Evolutionary conservation across 2,888 invertebrate species (phyloP), one percentile per base, ranked within the genome.

Genomic region (Polymixis lichenea): DNA sequence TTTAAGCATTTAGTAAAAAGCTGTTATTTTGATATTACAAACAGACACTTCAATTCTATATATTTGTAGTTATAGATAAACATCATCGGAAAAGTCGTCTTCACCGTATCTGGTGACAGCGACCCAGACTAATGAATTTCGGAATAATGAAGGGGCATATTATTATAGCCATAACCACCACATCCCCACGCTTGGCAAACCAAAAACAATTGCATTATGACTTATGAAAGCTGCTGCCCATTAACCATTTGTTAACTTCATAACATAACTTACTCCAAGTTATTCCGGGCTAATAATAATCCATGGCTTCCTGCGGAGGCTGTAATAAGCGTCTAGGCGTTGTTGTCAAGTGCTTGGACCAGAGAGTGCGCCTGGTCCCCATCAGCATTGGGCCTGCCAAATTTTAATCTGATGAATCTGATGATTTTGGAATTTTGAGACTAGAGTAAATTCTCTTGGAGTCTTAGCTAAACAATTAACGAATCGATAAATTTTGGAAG

Each of bases 371-470:
- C 81, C 84, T 81, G 28, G 60, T 66, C 56, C 74, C 68, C 80
- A 72, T 74, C 84, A 83, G 83, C 74, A 81, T 79, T 60, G 68
- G 74, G 83, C 83, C 81, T 81, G 84, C 60, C 83, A 83, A 81
- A 83, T 79, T 78, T 74, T 46, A 81, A 81, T 78, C 79, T 77
- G 81, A 76, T 79, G 69, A 82, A 81, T 83, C 82, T 82, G 76
- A 64, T 80, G 77, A 55, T 82, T 65, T 77, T 70, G 53, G 32
- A 69, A 49, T 70, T 61, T 55, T 75, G 55, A 25, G 8, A n/a
- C 51, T 25, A 62, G 17, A 28, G 25, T 56, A 7, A 15, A 25
- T 46, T n/a, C 9, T 38, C 8, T 17, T 25, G 0, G 17, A 68
- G 38, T 38, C 17, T 38, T 38, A 11, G 28, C 46, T 61, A 5